These are phyloP conservation scores for Drosophila sucinea DNA, from an alignment of 1,140 invertebrate genomes.

Conservation along the genomic window DNA sequence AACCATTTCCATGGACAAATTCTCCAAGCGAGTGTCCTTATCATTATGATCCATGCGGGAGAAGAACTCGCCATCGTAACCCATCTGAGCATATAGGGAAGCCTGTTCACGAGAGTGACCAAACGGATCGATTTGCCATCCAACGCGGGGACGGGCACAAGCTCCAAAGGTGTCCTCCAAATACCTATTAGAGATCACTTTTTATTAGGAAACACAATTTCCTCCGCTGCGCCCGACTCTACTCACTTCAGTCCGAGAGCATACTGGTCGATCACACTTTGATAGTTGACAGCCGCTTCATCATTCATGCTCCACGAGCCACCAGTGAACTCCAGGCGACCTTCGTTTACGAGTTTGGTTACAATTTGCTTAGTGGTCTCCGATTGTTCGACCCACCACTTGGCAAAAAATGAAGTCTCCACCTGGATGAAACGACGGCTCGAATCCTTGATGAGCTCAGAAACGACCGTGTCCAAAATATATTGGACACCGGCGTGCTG, in stretches of 20 bases:
- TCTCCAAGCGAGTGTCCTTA: slow-evolving; percentile 86
- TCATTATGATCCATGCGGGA: slow-evolving; percentile 95
- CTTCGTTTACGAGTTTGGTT: slow-evolving; percentile 87
- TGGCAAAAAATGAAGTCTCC: slow-evolving; percentile 94
- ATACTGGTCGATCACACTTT: slow-evolving; percentile 97
- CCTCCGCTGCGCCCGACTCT: not conserved
- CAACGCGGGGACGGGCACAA: slow-evolving; percentile 91
- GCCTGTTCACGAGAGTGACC: slow-evolving; percentile 95
- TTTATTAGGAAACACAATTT: fast-evolving
- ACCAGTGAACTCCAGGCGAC: slow-evolving; percentile 94
- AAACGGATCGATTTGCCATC: slow-evolving; percentile 98
- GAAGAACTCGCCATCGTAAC: slow-evolving; percentile 94
- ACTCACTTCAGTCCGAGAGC: slow-evolving; percentile 89
- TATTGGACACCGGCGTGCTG: slow-evolving; percentile 95
- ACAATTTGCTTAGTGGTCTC: slow-evolving; percentile 85
- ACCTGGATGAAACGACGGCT: slow-evolving; percentile 89
- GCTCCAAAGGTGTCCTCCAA: slow-evolving; percentile 93
- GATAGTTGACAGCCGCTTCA: slow-evolving; percentile 96
- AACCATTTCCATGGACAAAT: slow-evolving; percentile 84
- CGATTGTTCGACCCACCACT: slow-evolving; percentile 94
- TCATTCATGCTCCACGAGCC: slow-evolving; percentile 97
- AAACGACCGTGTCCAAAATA: slow-evolving; percentile 94
- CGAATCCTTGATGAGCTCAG: slow-evolving; percentile 90
- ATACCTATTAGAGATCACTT: slow-evolving; percentile 55
- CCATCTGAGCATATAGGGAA: slow-evolving; percentile 91